Base-by-base conservation (phyloP, 2,113 vertebrate genomes). In the Epinephelus lanceolatus region DNA sequence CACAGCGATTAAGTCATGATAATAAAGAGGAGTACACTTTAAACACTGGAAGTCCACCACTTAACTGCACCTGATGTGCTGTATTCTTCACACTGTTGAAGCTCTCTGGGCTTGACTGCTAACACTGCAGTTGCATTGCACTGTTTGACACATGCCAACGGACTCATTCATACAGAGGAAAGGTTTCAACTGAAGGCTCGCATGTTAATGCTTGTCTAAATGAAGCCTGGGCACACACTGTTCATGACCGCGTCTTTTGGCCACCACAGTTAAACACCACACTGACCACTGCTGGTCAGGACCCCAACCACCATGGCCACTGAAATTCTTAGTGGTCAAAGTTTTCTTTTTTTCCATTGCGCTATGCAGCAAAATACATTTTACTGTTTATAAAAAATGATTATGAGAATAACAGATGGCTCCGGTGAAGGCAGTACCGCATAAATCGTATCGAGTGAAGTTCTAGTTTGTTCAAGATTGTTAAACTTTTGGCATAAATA, bases 251-350 rank as follows among this genome's bases (percentile, higher is more conserved):
- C n/a, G 80, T 88, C 82, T 81, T 78, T 76, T 86, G 88, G 84
- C 76, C 86, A 70, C 67, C 84, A 66, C 87, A 86, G 77, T 83
- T 52, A 81, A 91, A 91, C 81, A 85, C 90, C 89, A 89, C 86
- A 74, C 7, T 90, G 86, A 92, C 93, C 92, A 71, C 71, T 11
- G 53, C 74, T 87, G 91, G 91, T 90, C 87, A 86, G 76, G 81
- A 71, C 84, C 66, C 78, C 68, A 49, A 91, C 89, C 93, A 80
- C 81, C 75, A 67, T 59, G 80, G 84, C 76, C 89, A 84, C 56
- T 78, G 84, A 89, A 82, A 90, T 76, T 93, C 85, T 85, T 55
- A 73, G 80, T 52, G 89, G 84, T 90, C 82, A 88, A 18, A 56
- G 45, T 72, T 72, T 70, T 60, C 23, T 27, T 23, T 87, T 82